A percentile compares a stretch with the other conserved stretches of the same genome.
Conservation (phyloP, 1,140 invertebrate species). For the Hypothenemus hampei region DNA sequence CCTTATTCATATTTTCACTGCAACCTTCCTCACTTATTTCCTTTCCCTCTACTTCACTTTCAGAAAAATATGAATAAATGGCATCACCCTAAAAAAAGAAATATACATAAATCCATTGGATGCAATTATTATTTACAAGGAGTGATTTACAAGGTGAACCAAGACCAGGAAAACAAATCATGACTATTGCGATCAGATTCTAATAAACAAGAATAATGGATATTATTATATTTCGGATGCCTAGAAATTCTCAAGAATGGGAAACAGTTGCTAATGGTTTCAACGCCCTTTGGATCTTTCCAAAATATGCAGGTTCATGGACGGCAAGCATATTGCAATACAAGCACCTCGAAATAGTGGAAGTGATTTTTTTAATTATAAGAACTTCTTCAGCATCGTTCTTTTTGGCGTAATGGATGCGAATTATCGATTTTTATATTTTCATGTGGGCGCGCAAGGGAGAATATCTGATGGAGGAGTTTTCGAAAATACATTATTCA, state of each 20-base stretch:
- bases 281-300: slow-evolving; percentile 14
- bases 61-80: no score
- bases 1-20: no score
- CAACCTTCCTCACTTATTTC: no score
- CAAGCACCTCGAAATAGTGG: slow-evolving; percentile 33
- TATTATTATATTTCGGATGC: background rate
- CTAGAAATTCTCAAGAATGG: background rate
- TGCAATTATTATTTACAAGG: no score
- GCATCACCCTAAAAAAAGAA: background rate
- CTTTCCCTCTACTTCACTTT: no score
- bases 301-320: slow-evolving; percentile 12
- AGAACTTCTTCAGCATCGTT: slow-evolving; percentile 49
- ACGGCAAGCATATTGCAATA: slow-evolving; percentile 21
- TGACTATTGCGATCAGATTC: background rate
- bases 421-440: slow-evolving; percentile 48
- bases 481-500: slow-evolving; percentile 37
- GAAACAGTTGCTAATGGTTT: background rate
- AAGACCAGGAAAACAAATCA: no score
- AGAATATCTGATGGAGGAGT: slow-evolving; percentile 43
- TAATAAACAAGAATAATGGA: background rate
- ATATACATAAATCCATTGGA: background rate
- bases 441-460: slow-evolving; percentile 47
- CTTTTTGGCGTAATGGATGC: slow-evolving; percentile 49
- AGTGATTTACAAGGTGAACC: no score
- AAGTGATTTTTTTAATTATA: slow-evolving; percentile 51